Evolutionary conservation across 2,888 invertebrate species (phyloP).

Genomic region (Perizoma affinitatum): DNA sequence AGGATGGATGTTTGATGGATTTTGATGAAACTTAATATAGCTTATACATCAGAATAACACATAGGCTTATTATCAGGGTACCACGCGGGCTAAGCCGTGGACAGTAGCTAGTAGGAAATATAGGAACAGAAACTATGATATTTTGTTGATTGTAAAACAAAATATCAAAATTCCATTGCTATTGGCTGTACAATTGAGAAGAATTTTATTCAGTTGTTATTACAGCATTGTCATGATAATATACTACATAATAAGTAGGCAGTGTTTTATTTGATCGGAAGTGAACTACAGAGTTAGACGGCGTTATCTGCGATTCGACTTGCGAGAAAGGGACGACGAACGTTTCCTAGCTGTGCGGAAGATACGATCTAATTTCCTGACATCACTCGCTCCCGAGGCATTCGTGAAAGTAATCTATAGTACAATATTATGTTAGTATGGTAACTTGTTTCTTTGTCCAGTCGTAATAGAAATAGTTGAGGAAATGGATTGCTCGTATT

Average conservation of each 20-base stretch:
- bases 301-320: constrained; percentile 38
- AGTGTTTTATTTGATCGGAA: constrained; percentile 25
- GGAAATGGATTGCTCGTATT: constrained; percentile 6
- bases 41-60: no score
- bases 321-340: constrained; percentile 47
- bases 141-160: no score
- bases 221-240: neutral
- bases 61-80: no score
- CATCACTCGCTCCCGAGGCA: constrained; percentile 46
- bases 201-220: no score
- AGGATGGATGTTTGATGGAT: no score
- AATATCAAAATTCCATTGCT: no score
- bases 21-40: no score
- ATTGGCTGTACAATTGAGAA: no score
- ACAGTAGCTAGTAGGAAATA: no score
- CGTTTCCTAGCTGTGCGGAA: constrained; percentile 65
- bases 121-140: no score
- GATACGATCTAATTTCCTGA: constrained; percentile 59
- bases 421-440: constrained; percentile 30
- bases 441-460: constrained; percentile 27
- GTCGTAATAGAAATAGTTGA: constrained; percentile 9
- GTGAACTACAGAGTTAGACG: constrained; percentile 41
- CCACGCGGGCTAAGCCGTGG: no score
- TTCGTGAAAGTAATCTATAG: constrained; percentile 59
- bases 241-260: constrained; percentile 1